These are phyloP conservation scores for Cromileptes altivelis DNA, from an alignment of 2,113 vertebrate species.

Conservation along the genomic window DNA sequence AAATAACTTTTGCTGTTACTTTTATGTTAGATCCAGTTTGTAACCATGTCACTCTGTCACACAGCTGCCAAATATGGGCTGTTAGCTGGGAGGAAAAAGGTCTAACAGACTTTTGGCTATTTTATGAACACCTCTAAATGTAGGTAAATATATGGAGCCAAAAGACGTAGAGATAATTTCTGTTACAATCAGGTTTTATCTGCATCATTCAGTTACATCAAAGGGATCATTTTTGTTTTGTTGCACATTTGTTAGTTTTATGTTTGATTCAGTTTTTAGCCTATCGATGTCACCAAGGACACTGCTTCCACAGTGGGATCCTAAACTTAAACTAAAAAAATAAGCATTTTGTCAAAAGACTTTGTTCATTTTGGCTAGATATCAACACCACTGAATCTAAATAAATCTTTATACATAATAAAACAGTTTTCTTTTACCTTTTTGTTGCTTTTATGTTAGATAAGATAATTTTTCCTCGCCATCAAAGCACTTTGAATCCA, in stretches of 20 bases:
- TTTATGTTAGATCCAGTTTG: neutral
- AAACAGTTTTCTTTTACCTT: neutral
- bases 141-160: neutral
- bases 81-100: neutral
- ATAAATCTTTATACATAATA: neutral
- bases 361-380: neutral
- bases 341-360: neutral
- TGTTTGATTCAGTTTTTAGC: neutral
- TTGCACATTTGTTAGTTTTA: neutral
- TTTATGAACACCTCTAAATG: neutral
- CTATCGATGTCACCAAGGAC: neutral
- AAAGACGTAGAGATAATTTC: neutral
- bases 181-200: neutral
- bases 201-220: neutral
- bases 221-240: too few species aligned
- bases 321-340: neutral
- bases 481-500: neutral
- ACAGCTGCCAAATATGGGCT: neutral
- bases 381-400: too few species aligned
- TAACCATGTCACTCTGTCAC: too few species aligned
- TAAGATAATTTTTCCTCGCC: neutral
- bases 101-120: neutral
- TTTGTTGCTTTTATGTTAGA: neutral
- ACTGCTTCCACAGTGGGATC: neutral
- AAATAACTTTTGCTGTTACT: neutral